Evolutionary conservation across 2,888 invertebrate genomes (phyloP).

Genomic region (Coenonympha glycerion): DNA sequence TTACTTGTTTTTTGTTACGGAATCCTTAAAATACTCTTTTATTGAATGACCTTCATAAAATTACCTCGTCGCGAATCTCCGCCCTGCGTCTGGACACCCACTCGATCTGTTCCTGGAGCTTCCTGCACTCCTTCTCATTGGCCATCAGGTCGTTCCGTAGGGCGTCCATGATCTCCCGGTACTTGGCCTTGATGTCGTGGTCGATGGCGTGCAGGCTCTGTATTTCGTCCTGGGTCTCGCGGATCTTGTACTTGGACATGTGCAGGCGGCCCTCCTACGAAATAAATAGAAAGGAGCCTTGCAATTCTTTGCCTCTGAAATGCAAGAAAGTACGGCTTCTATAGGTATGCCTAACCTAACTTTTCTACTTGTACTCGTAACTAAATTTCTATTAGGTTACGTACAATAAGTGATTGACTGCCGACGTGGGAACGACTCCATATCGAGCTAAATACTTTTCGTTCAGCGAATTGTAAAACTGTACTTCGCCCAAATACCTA

Average conservation of each 20-base stretch:
- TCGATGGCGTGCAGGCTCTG: conserved; percentile 64
- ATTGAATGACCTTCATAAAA: too few relatives aligned
- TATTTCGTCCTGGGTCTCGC: conserved; percentile 64
- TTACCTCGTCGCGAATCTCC: conserved; percentile 61
- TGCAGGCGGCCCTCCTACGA: conserved; percentile 61
- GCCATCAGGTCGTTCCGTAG: conserved; percentile 48
- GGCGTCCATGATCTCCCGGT: conserved; percentile 58
- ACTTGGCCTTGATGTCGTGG: conserved; percentile 48
- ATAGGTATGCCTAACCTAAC: too few relatives aligned
- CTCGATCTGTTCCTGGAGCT: conserved; percentile 65
- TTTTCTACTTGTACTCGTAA: too few relatives aligned
- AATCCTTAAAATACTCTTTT: too few relatives aligned
- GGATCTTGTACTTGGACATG: conserved; percentile 62
- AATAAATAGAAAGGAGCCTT: conserved; percentile 9
- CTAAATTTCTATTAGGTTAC: too few relatives aligned
- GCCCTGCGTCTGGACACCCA: conserved; percentile 63
- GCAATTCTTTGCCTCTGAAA: conserved; percentile 7
- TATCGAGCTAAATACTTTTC: too few relatives aligned
- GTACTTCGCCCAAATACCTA: too few relatives aligned
- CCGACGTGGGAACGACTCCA: too few relatives aligned
- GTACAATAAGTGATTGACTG: too few relatives aligned
- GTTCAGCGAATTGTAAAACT: too few relatives aligned
- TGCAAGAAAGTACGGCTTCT: not conserved
- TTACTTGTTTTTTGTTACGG: too few relatives aligned
- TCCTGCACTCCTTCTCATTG: conserved; percentile 64